phyloP scores from a whole-genome alignment of 1,140 invertebrate species.

The Euura lappo region DNA sequence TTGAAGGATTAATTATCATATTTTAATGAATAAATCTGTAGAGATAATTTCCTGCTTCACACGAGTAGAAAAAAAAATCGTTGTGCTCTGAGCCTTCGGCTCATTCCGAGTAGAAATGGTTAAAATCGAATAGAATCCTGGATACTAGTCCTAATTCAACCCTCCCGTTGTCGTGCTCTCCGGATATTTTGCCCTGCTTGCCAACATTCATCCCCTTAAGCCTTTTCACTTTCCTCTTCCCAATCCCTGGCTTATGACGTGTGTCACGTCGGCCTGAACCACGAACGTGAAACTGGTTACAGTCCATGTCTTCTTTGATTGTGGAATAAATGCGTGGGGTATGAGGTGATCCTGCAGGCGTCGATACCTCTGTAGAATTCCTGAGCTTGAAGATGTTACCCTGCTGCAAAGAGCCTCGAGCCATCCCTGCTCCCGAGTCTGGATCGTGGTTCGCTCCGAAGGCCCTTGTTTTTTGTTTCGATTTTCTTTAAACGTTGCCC shows the following conservation, averaged over 20 bases:
- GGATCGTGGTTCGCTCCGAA: not conserved
- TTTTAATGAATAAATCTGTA: not conserved
- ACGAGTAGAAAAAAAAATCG: not conserved
- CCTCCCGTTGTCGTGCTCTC: slow-evolving; percentile 27
- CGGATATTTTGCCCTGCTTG: slow-evolving; percentile 32
- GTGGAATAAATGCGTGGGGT: too few relatives aligned
- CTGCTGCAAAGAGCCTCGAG: not conserved
- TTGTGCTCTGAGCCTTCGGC: too few relatives aligned
- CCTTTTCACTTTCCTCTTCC: too few relatives aligned
- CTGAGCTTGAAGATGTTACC: not conserved
- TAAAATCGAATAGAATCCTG: not conserved
- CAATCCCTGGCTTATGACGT: too few relatives aligned
- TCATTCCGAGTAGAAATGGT: too few relatives aligned
- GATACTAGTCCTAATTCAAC: slow-evolving; percentile 9
- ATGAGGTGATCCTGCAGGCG: too few relatives aligned
- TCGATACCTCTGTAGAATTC: too few relatives aligned
- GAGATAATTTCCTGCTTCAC: not conserved
- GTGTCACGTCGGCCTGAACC: too few relatives aligned
- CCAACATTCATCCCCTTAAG: slow-evolving; percentile 25
- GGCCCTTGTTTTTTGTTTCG: not conserved
- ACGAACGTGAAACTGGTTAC: too few relatives aligned
- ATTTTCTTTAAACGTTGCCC: not conserved
- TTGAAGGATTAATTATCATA: too few relatives aligned
- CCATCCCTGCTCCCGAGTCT: not conserved
- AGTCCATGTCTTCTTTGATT: too few relatives aligned